Evolutionary conservation across 2,888 invertebrate genomes (phyloP).

Genomic region (Troides oblongomaculatus): DNA sequence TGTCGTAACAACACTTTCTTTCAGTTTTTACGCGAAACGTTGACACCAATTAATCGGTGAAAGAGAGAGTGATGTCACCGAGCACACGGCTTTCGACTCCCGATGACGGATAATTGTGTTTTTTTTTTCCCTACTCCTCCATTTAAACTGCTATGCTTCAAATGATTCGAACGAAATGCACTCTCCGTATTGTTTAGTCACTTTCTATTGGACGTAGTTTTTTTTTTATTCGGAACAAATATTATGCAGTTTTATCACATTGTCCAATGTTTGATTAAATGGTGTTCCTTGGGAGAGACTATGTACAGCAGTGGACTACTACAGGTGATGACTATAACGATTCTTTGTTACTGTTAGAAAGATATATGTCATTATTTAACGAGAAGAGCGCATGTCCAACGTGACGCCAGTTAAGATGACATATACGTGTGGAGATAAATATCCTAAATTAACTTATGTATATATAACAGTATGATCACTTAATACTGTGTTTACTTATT

Average conservation of each 20-base stretch:
- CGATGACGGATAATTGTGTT: constrained; percentile 56
- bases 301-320: too few species aligned
- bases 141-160: constrained; percentile 63
- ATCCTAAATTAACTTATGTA: too few species aligned
- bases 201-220: constrained; percentile 38
- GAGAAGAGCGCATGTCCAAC: too few species aligned
- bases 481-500: too few species aligned
- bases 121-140: constrained; percentile 53
- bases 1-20: constrained; percentile 73
- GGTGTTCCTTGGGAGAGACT: too few species aligned
- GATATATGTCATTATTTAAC: too few species aligned
- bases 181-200: constrained; percentile 32
- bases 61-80: constrained; percentile 64
- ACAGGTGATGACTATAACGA: too few species aligned
- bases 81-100: constrained; percentile 51
- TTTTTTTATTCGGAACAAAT: background rate
- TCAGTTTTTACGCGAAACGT: constrained; percentile 61
- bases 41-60: constrained; percentile 66
- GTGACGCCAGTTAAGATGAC: too few species aligned
- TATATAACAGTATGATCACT: too few species aligned
- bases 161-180: constrained; percentile 59
- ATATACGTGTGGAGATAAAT: too few species aligned
- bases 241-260: background rate
- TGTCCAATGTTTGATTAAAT: too few species aligned
- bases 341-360: too few species aligned